A percentile compares a stretch with the other conserved stretches of the same genome.
Evolutionary conservation across 2,888 invertebrate species (phyloP).

Genomic region (Dynastes tityus): DNA sequence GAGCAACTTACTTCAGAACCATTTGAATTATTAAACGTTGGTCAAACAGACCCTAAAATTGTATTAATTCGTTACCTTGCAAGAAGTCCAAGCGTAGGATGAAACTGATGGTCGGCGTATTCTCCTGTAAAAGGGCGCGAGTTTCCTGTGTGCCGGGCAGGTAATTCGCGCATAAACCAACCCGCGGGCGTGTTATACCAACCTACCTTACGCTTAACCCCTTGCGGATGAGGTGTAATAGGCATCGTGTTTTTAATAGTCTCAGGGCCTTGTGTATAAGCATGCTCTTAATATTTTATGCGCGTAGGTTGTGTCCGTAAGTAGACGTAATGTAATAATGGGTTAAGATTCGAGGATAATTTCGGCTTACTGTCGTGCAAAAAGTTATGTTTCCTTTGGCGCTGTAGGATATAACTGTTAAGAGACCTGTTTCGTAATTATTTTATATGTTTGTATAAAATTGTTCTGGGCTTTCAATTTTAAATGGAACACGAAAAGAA

Average conservation of each 20-base stretch:
- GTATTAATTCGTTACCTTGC: constrained; percentile 23
- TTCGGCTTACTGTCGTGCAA: neutral
- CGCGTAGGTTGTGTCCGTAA: constrained; percentile 1
- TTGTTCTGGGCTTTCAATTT: too few species aligned
- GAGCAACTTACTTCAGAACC: neutral
- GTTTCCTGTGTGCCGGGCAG: neutral
- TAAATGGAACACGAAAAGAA: too few species aligned
- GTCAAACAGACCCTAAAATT: constrained; percentile 26
- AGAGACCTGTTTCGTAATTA: neutral
- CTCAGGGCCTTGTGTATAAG: constrained; percentile 1
- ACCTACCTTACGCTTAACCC: constrained; percentile 1
- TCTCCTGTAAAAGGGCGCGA: neutral
- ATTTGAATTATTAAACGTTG: constrained; percentile 20
- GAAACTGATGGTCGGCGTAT: neutral
- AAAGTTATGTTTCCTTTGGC: constrained; percentile 16
- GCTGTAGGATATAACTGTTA: constrained; percentile 1
- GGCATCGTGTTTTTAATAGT: constrained; percentile 6
- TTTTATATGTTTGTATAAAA: neutral
- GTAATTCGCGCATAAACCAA: neutral
- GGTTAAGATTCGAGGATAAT: constrained; percentile 15
- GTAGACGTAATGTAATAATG: constrained; percentile 19
- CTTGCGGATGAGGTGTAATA: neutral
- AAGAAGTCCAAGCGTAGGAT: neutral
- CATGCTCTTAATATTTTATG: neutral
- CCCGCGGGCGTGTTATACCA: neutral